Evolutionary conservation across 2,888 invertebrate species (phyloP), one percentile per base, ranked within the genome.

Genomic region (Noctua janthe): DNA sequence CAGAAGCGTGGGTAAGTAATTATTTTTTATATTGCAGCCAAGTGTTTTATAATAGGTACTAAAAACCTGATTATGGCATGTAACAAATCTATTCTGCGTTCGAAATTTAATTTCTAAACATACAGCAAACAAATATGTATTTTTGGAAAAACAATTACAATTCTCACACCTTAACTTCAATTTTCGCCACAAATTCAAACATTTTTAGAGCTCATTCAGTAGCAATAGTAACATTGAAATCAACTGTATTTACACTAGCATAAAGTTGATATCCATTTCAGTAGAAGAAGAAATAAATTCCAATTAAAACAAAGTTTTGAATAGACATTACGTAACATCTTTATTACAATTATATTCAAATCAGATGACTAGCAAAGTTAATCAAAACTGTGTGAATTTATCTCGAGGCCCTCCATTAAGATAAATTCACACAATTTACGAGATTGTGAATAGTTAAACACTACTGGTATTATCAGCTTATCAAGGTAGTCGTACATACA

Each of bases 11-110:
- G 20, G 17, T 66, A 11, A 10, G 17, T 66, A 13, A 10, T 20
- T 39, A 66, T 39, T 64, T 64, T 80, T 71, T 71, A 78, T 75
- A 74, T 39, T 51, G 47, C 29, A 20, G 23, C 13, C n/a, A 17
- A 56, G 10, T 39, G 66, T 66, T 66, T 39, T 66, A 66, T 39
- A 66, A 66, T 66, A 66, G 66, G 64, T 66, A 3, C 6, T 8
- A 20, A 39, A 39, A 66, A 66, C 39, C 20, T 66, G 10, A 8
- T 66, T 4, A 10, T 15, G 17, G 1, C 17, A 35, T 35, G n/a
- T 59, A 59, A 59, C 20, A 64, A 35, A 35, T 66, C 20, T n/a
- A 4, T 59, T n/a, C 8, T 39, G 8, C 20, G 20, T 66, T 66
- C 5, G 23, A 39, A 39, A 66, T 66, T 23, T 23, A 13, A 66